These are phyloP conservation scores for Caenorhabditis sp. DNA, from an alignment of 2,888 invertebrate species.

Conservation along the genomic window DNA sequence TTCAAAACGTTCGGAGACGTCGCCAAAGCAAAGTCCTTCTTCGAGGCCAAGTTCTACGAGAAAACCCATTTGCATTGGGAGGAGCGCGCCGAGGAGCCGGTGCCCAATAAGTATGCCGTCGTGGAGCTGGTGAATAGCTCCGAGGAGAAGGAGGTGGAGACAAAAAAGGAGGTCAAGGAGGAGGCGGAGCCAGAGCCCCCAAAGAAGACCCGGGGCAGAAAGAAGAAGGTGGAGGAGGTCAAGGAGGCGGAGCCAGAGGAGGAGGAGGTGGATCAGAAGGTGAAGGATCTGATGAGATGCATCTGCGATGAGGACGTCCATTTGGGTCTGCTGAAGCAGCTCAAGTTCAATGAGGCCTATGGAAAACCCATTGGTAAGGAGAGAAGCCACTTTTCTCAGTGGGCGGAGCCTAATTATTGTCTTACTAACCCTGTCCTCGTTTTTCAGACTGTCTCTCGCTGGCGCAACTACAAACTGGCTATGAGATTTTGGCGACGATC, in stretches of 20 bases:
- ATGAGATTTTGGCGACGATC: slow-evolving; percentile 52
- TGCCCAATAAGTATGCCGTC: slow-evolving; percentile 57
- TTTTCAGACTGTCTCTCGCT: slow-evolving; percentile 54
- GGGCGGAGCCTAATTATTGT: too few relatives aligned
- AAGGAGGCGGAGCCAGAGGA: not conserved
- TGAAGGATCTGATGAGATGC: slow-evolving; percentile 54
- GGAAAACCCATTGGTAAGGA: slow-evolving; percentile 59
- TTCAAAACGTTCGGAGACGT: slow-evolving; percentile 37
- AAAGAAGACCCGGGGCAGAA: slow-evolving; percentile 27
- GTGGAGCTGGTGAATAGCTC: slow-evolving; percentile 41
- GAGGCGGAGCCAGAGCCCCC: slow-evolving; percentile 18
- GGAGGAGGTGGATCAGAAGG: slow-evolving; percentile 32
- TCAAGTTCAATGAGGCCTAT: slow-evolving; percentile 62
- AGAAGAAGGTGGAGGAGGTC: slow-evolving; percentile 12
- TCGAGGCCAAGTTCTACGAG: slow-evolving; percentile 51
- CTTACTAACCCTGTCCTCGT: too few relatives aligned
- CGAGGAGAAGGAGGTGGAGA: not conserved
- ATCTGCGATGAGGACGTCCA: slow-evolving; percentile 66
- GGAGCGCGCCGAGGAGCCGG: slow-evolving; percentile 45
- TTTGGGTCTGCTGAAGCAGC: slow-evolving; percentile 56
- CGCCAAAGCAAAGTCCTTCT: slow-evolving; percentile 45
- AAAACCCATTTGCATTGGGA: slow-evolving; percentile 61
- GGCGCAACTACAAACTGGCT: slow-evolving; percentile 52
- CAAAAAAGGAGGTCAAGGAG: slow-evolving; percentile 18
- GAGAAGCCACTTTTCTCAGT: too few relatives aligned